Conservation (phyloP, 1,140 invertebrate species). For the Acarapis woodi region DNA sequence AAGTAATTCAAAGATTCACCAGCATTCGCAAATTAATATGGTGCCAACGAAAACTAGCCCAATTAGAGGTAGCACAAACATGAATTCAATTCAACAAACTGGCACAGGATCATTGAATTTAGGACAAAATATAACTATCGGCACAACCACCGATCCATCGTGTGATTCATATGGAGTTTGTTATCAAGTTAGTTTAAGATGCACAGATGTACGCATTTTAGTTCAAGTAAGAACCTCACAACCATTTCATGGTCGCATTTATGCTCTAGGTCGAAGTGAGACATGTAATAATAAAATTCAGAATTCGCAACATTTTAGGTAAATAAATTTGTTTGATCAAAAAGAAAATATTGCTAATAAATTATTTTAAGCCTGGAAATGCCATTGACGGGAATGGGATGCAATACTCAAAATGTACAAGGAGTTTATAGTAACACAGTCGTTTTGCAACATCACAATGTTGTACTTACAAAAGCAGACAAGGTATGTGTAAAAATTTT, state of each 20-base stretch:
- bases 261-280: conserved; percentile 64
- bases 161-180: conserved; percentile 80
- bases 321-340: no score
- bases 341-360: no score
- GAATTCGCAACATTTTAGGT: conserved; percentile 59
- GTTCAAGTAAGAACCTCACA: conserved; percentile 71
- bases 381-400: conserved; percentile 71
- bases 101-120: not conserved
- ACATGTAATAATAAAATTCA: conserved; percentile 78
- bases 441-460: conserved; percentile 74
- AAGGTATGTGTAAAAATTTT: no score
- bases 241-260: conserved; percentile 75
- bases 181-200: conserved; percentile 73
- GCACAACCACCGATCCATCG: conserved; percentile 11
- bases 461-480: conserved; percentile 84
- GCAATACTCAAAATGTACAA: conserved; percentile 35
- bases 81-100: no score
- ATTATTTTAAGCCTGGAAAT: no score
- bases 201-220: conserved; percentile 72
- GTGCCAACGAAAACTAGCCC: not conserved
- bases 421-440: conserved; percentile 81
- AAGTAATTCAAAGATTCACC: no score
- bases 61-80: not conserved
- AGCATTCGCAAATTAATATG: no score
- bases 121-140: no score